phyloP scores from a whole-genome alignment of 2,797 vertebrate species.

The Anableps anableps region DNA sequence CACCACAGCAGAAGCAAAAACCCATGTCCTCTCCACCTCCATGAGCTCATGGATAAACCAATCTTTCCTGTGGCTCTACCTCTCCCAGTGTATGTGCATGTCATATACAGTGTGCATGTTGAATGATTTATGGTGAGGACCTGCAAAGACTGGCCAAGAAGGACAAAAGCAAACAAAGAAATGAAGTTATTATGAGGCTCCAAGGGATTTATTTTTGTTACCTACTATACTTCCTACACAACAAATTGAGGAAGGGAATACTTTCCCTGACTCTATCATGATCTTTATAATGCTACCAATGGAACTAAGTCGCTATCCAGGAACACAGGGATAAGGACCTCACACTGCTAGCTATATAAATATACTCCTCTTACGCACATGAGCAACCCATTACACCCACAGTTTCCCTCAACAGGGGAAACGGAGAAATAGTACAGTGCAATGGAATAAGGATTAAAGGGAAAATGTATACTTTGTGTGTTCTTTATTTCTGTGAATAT shows the following conservation, averaged over 20 bases:
- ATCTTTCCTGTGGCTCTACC: conserved; percentile 52
- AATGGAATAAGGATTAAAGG: conserved; percentile 11
- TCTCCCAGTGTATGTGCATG: conserved; percentile 31
- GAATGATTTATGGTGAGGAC: conserved; percentile 55
- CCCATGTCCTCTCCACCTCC: conserved; percentile 33
- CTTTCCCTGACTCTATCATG: conserved; percentile 51
- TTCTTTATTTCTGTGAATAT: conserved; percentile 36
- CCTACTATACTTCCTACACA: conserved; percentile 35
- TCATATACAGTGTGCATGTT: conserved; percentile 22
- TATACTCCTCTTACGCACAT: conserved; percentile 65
- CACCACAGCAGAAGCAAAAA: conserved; percentile 39
- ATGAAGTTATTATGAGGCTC: conserved; percentile 37
- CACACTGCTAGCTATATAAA: conserved; percentile 60
- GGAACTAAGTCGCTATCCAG: conserved; percentile 60
- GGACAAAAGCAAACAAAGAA: conserved; percentile 51
- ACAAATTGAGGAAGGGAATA: conserved; percentile 45
- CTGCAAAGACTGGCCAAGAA: conserved; percentile 28
- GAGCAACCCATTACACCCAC: conserved; percentile 68
- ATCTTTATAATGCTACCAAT: conserved; percentile 43
- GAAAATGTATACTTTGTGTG: conserved; percentile 56
- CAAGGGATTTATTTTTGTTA: conserved; percentile 35
- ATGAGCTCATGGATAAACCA: conserved; percentile 32
- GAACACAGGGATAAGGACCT: conserved; percentile 54
- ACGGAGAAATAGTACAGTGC: conserved; percentile 36
- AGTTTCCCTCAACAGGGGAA: conserved; percentile 59